Conservation (phyloP, 2,888 invertebrate genomes). For the Morpho achilles region DNA sequence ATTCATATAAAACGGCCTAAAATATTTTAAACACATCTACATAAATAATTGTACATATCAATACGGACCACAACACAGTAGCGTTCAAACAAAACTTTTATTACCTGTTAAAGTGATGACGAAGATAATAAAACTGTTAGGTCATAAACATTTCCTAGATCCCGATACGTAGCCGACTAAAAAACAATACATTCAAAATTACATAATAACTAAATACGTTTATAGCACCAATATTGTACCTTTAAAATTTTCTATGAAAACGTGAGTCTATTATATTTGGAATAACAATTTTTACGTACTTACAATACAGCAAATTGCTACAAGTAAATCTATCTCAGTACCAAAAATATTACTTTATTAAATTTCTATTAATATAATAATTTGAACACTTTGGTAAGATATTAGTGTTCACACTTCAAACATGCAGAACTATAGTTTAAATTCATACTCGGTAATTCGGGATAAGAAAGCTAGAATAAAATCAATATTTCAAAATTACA, state of each 20-base stretch:
- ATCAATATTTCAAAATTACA: slow-evolving; percentile 9
- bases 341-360: neutral
- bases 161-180: slow-evolving; percentile 41
- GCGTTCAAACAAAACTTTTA: slow-evolving; percentile 24
- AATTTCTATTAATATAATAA: slow-evolving; percentile 1
- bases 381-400: slow-evolving; percentile 19
- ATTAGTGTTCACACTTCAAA: slow-evolving; percentile 13
- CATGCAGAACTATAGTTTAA: slow-evolving; percentile 20
- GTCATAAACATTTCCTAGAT: slow-evolving; percentile 41
- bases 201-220: slow-evolving; percentile 26
- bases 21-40: slow-evolving; percentile 18
- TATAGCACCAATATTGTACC: slow-evolving; percentile 14
- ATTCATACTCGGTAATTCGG: neutral
- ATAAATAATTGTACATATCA: slow-evolving; percentile 13
- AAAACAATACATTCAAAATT: slow-evolving; percentile 32
- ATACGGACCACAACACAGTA: slow-evolving; percentile 32
- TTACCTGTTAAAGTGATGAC: slow-evolving; percentile 40
- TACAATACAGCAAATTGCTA: slow-evolving; percentile 2
- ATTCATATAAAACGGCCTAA: slow-evolving; percentile 13
- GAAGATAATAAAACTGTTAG: slow-evolving; percentile 39
- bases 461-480: slow-evolving; percentile 6
- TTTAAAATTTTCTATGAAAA: slow-evolving; percentile 15
- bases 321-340: neutral
- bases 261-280: neutral
- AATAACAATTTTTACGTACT: neutral